Base-by-base conservation (phyloP, 2,888 invertebrate species). In the Plebejus anna region DNA sequence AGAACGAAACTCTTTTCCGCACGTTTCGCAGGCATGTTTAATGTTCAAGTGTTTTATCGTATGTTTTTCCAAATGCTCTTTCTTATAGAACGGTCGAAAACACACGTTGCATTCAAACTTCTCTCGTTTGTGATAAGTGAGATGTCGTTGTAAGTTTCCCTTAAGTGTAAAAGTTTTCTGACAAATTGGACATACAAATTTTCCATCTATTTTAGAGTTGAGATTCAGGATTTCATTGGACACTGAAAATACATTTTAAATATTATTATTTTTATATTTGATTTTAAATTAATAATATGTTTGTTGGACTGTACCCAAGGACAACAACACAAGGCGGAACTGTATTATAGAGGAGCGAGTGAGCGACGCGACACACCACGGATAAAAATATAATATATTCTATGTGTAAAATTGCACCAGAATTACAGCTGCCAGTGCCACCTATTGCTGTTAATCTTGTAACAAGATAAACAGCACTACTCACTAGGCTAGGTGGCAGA, bases 71-170 rank as follows among this genome's bases (percentile, higher is more conserved):
- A 81, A 80, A 7, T 81, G 79, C 0, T 36, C 76, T 6, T 78
- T 71, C 38, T 80, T 80, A 9, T 79, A 75, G 61, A 90, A 90
- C 28, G 83, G 81, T 28, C 87, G 87, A 5, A 86, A 83, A 38
- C 91, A 91, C 0, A 90, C 81, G 11, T 85, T 85, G 51, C 91
- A 91, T 0, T 86, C 85, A 0, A 89, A 77, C 51, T 80, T 81
- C 42, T 80, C 77, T 5, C 79, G 78, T 2, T 76, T 80, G 78
- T 83, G 84, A 6, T 82, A 32, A 0, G 78, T 22, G 22, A 81
- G 75, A 16, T 84, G 83, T 0, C 81, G 77, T 5, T 80, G 80
- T 0, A 83, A 79, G 42, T 82, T 81, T 0, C 81, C 80, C 38
- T 82, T 81, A 13, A 76, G 82, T 0, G 81, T 78, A 55, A 84